Percentiles rank a stretch among this genome's conserved stretches.
These are phyloP conservation scores for Pristionchus entomophagus DNA, from an alignment of 2,888 invertebrate genomes.

Conservation along the genomic window DNA sequence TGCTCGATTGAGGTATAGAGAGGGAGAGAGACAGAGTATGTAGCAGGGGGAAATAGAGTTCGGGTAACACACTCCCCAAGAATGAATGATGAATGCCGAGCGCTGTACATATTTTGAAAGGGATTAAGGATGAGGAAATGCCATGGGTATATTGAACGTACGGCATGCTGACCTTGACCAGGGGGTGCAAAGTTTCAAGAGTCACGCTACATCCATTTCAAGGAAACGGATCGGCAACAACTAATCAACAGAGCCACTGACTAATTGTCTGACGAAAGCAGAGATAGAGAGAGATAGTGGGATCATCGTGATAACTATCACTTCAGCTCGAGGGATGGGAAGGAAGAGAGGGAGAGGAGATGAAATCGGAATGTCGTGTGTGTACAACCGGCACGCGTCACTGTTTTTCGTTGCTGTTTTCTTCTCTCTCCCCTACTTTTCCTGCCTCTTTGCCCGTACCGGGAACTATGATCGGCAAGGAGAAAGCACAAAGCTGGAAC, in stretches of 20 bases:
- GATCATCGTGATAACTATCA: background rate
- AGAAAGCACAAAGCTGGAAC: background rate
- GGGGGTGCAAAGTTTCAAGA: too few relatives aligned
- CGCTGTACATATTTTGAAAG: background rate
- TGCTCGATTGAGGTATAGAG: background rate
- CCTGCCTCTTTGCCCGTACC: background rate
- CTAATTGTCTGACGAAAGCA: constrained; percentile 17
- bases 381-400: background rate
- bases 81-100: background rate
- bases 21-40: background rate
- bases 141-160: too few relatives aligned
- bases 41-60: background rate
- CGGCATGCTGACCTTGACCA: too few relatives aligned
- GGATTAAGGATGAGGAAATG: background rate
- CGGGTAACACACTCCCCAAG: background rate
- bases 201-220: too few relatives aligned
- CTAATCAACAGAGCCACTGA: background rate
- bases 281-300: background rate
- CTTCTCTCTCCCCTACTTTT: background rate
- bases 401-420: constrained; percentile 6
- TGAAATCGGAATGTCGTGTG: constrained; percentile 14
- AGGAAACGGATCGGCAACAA: background rate
- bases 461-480: background rate
- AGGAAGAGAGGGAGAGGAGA: background rate
- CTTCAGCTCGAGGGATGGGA: background rate